Evolutionary conservation across 2,888 invertebrate genomes (phyloP).

Genomic region (Amphipyra berbera): DNA sequence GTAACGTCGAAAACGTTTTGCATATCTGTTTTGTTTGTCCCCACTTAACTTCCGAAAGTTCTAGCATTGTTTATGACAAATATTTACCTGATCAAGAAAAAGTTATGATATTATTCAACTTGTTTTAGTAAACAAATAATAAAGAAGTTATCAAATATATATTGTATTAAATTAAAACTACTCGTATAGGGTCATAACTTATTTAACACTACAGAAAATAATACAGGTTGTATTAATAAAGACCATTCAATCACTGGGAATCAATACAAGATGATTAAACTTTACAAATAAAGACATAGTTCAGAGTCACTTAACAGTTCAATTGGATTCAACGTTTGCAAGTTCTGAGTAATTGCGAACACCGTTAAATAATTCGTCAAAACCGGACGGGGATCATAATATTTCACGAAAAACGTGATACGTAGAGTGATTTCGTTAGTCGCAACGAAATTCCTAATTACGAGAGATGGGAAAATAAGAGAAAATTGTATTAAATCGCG

Average conservation of each 20-base stretch:
- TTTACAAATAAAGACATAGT: constrained; percentile 8
- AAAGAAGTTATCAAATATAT: constrained; percentile 23
- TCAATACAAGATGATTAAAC: constrained; percentile 5
- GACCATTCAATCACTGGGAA: background rate
- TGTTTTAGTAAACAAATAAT: constrained; percentile 44
- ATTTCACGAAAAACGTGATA: constrained; percentile 64
- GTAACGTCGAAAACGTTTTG: constrained; percentile 44
- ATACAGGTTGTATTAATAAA: background rate
- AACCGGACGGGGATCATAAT: constrained; percentile 38
- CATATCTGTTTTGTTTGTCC: constrained; percentile 48
- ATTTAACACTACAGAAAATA: background rate
- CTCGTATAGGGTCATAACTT: background rate
- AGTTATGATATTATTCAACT: constrained; percentile 34
- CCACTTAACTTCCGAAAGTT: constrained; percentile 46
- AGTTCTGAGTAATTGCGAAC: constrained; percentile 15
- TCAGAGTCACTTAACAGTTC: constrained; percentile 12
- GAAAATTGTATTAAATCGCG: constrained; percentile 77
- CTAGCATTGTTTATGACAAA: constrained; percentile 38
- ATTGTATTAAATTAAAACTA: background rate
- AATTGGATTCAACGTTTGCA: constrained; percentile 20
- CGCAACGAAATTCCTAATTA: constrained; percentile 74
- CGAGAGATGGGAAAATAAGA: constrained; percentile 73
- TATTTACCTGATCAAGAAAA: constrained; percentile 44
- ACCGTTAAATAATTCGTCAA: constrained; percentile 28
- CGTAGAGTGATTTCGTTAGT: constrained; percentile 68